These are phyloP conservation scores for Peromyscus leucopus DNA, from an alignment of 2,113 vertebrate genomes.

Conservation along the genomic window DNA sequence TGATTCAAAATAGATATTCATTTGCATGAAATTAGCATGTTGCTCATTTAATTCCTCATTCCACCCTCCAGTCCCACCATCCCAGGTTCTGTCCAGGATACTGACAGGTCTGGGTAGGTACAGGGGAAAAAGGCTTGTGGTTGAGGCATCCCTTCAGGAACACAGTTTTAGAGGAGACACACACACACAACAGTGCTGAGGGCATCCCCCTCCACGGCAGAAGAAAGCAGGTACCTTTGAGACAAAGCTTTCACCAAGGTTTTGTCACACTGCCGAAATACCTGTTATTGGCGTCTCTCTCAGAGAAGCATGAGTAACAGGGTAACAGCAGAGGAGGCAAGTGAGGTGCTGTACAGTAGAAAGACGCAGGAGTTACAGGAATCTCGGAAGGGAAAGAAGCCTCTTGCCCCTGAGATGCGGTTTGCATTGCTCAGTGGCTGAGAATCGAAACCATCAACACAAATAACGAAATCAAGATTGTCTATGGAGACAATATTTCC, in stretches of 20 bases:
- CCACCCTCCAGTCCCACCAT: background rate
- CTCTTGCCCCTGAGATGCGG: background rate
- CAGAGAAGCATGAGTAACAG: background rate
- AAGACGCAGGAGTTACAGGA: background rate
- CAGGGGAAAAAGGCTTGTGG: background rate
- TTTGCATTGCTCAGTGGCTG: background rate
- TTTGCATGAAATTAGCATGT: constrained; percentile 76
- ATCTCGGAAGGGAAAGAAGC: background rate
- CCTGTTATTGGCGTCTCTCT: background rate
- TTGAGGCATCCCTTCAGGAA: background rate
- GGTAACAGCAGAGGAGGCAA: background rate
- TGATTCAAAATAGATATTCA: constrained; percentile 76
- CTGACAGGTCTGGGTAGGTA: background rate
- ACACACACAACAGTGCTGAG: background rate
- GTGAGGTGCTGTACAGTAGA: background rate
- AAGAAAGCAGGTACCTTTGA: background rate
- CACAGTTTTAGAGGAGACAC: background rate
- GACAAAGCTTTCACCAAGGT: background rate
- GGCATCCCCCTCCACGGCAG: background rate
- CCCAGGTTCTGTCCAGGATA: background rate
- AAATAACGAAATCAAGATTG: background rate
- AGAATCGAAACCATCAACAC: background rate
- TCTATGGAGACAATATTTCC: background rate
- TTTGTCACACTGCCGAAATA: background rate
- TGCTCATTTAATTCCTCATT: constrained; percentile 69